Evolutionary conservation across 2,113 vertebrate species (phyloP).

Genomic region (Rhineura floridana): DNA sequence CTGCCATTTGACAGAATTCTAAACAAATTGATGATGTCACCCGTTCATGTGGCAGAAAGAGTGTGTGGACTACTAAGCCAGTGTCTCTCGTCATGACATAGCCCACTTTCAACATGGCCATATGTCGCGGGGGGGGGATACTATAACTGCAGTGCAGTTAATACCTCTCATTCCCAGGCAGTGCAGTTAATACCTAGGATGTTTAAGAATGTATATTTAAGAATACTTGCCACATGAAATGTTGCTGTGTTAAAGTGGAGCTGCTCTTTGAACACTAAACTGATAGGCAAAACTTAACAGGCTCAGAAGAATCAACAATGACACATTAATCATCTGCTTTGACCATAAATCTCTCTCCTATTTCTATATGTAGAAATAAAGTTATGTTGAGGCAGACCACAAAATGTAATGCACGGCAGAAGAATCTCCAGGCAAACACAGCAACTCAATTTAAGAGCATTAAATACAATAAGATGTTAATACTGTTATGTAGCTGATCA

Average conservation of each 20-base stretch:
- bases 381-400: not conserved
- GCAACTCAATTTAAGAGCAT: not conserved
- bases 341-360: not conserved
- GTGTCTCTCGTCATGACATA: too few relatives aligned
- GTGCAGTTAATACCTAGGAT: not conserved
- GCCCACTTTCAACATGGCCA: too few relatives aligned
- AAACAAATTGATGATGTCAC: not conserved
- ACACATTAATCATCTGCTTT: not conserved
- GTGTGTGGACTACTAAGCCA: not conserved
- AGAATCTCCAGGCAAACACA: not conserved
- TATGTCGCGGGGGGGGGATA: too few relatives aligned
- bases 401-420: not conserved
- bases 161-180: not conserved
- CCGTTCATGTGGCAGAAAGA: not conserved
- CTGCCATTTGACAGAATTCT: not conserved
- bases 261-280: not conserved
- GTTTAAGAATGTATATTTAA: not conserved
- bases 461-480: not conserved
- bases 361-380: not conserved
- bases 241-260: not conserved
- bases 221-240: not conserved
- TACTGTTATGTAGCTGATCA: not conserved
- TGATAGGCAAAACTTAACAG: not conserved
- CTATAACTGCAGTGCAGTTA: not conserved
- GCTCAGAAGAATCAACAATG: not conserved